phyloP scores from a whole-genome alignment of 2,797 vertebrate species.

The Anisognathus igniventris region DNA sequence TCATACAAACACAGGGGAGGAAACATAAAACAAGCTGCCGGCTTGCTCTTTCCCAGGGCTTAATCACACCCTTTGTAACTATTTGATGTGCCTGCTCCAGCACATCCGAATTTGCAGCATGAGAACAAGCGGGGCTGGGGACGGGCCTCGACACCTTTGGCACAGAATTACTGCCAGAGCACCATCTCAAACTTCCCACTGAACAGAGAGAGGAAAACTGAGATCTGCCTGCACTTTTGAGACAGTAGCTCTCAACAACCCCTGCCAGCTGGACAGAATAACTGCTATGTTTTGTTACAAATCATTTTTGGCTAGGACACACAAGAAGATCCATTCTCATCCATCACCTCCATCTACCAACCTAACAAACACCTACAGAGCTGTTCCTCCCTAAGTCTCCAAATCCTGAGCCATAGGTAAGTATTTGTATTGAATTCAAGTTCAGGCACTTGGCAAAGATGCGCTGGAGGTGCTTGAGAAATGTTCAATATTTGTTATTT shows the following conservation, averaged over 20 bases:
- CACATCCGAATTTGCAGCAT: not conserved
- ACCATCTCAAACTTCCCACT: not conserved
- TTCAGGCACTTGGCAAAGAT: not conserved
- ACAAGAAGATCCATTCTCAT: not conserved
- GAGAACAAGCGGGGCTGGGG: not conserved
- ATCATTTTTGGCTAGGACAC: not conserved
- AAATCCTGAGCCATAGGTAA: not conserved
- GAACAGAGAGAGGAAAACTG: not conserved
- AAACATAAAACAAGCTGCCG: slow-evolving; percentile 21
- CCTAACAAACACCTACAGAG: not conserved
- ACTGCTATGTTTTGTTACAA: not conserved
- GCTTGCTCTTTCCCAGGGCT: slow-evolving; percentile 54
- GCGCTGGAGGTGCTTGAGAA: not conserved
- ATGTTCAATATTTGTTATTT: not conserved
- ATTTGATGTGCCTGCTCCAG: slow-evolving; percentile 13
- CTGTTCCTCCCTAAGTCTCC: not conserved
- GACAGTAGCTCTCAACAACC: not conserved
- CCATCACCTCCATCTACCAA: not conserved
- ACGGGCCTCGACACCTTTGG: not conserved
- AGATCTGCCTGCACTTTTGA: not conserved
- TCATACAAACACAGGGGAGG: slow-evolving; percentile 17
- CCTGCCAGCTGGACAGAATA: not conserved
- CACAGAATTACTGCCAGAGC: not conserved
- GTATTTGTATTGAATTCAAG: not conserved
- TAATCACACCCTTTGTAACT: slow-evolving; percentile 25